Percentiles rank a stretch among this genome's conserved stretches.
Conservation (phyloP, 2,888 invertebrate genomes). For the Parthenolecanium corni region DNA sequence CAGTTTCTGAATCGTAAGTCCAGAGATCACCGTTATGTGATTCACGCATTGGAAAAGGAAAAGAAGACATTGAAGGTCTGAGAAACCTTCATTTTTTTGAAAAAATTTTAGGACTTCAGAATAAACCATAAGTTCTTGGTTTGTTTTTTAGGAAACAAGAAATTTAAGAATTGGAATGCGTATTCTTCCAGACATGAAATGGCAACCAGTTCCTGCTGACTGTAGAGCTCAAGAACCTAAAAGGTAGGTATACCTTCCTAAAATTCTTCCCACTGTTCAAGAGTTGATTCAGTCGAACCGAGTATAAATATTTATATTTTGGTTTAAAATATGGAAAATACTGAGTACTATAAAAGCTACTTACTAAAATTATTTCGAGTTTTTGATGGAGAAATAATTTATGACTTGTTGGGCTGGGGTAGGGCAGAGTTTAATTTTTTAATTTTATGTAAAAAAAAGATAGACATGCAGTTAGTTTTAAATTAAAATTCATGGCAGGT, state of each 20-base stretch:
- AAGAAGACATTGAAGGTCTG: slow-evolving; percentile 73
- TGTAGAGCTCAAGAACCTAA: slow-evolving; percentile 11
- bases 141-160: slow-evolving; percentile 50
- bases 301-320: no score
- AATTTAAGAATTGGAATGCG: slow-evolving; percentile 36
- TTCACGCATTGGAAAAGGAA: slow-evolving; percentile 74
- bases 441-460: no score
- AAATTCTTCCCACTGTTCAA: no score
- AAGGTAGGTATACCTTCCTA: slow-evolving; percentile 4
- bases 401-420: no score
- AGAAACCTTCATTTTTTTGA: background rate
- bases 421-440: no score
- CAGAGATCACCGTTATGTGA: slow-evolving; percentile 87
- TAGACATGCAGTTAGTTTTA: no score
- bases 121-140: background rate
- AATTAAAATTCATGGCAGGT: no score
- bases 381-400: no score
- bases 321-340: no score
- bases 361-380: no score
- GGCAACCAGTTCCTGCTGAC: slow-evolving; percentile 37
- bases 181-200: slow-evolving; percentile 36
- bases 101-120: background rate
- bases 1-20: slow-evolving; percentile 75
- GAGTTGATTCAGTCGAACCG: no score
- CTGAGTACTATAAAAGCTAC: no score